Evolutionary conservation across 92 coral and sea anemone species (phyloP).

Genomic region (Pocillopora meandrina): DNA sequence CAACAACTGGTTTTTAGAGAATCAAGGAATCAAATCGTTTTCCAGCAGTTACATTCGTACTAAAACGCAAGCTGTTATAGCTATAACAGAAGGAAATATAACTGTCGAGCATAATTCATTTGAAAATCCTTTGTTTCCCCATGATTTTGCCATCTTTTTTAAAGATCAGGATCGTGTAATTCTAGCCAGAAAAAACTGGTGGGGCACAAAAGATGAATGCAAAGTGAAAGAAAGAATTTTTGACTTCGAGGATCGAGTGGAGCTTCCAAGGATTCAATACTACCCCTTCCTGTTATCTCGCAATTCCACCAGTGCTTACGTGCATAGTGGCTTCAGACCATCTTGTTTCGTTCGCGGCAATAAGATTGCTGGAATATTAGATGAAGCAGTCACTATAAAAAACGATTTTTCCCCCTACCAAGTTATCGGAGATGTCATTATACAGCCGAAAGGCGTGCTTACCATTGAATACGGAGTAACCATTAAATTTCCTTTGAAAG

Average conservation of each 20-base stretch:
- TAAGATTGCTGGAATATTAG: constrained; percentile 43
- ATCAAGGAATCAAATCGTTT: background rate
- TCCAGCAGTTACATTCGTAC: constrained; percentile 1
- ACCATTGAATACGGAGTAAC: constrained; percentile 46
- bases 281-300: constrained; percentile 45
- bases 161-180: background rate
- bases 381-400: constrained; percentile 9
- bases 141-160: constrained; percentile 24
- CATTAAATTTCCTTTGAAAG: constrained; percentile 22
- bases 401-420: constrained; percentile 31
- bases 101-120: constrained; percentile 28
- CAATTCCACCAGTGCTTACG: constrained; percentile 3
- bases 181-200: constrained; percentile 59
- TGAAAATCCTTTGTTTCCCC: constrained; percentile 45
- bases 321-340: constrained; percentile 1
- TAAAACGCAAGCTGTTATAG: constrained; percentile 29
- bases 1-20: constrained; percentile 26
- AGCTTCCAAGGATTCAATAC: constrained; percentile 31
- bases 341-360: constrained; percentile 24
- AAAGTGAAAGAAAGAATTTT: constrained; percentile 37
- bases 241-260: constrained; percentile 33
- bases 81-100: constrained; percentile 14
- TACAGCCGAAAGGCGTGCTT: constrained; percentile 30
- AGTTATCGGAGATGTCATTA: constrained; percentile 47
- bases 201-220: constrained; percentile 57